A percentile compares a stretch with the other conserved stretches of the same genome.
These are phyloP conservation scores for Drosophila parvula DNA, from an alignment of 1,140 invertebrate species.

Conservation along the genomic window DNA sequence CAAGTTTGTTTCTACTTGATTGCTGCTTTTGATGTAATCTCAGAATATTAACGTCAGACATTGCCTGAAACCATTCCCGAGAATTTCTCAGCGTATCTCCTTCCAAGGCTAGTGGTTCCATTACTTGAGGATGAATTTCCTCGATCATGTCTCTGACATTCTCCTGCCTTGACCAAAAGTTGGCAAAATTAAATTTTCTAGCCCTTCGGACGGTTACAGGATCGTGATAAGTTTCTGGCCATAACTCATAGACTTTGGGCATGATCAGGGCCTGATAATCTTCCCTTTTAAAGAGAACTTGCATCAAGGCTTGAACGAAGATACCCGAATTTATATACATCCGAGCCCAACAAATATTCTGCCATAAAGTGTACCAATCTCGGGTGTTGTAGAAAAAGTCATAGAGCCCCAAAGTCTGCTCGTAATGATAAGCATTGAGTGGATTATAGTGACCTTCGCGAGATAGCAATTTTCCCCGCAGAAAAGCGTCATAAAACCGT, in stretches of 20 bases:
- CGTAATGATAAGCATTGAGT: conserved; percentile 85
- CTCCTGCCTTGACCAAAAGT: conserved; percentile 31
- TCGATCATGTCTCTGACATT: conserved; percentile 8
- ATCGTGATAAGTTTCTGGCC: conserved; percentile 88
- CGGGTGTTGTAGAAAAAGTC: conserved; percentile 88
- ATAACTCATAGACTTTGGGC: conserved; percentile 89
- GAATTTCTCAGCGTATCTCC: conserved; percentile 20
- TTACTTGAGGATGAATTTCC: conserved; percentile 18
- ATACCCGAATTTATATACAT: conserved; percentile 87
- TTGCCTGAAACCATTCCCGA: conserved; percentile 43
- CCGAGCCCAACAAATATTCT: conserved; percentile 87
- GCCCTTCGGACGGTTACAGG: conserved; percentile 86
- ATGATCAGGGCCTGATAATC: conserved; percentile 87
- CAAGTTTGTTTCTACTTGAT: neutral
- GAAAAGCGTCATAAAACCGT: conserved; percentile 5
- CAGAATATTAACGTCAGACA: conserved; percentile 48
- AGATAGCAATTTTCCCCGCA: conserved; percentile 76
- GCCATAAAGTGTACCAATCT: conserved; percentile 86
- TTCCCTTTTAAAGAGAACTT: conserved; percentile 86
- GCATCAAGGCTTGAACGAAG: conserved; percentile 87
- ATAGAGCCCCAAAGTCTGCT: conserved; percentile 87
- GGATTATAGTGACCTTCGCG: conserved; percentile 86
- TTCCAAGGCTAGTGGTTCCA: conserved; percentile 15
- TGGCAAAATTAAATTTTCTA: conserved; percentile 43
- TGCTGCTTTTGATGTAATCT: conserved; percentile 4